Evolutionary conservation across 2,113 vertebrate species (phyloP).

Genomic region (Ageneiosus marmoratus): DNA sequence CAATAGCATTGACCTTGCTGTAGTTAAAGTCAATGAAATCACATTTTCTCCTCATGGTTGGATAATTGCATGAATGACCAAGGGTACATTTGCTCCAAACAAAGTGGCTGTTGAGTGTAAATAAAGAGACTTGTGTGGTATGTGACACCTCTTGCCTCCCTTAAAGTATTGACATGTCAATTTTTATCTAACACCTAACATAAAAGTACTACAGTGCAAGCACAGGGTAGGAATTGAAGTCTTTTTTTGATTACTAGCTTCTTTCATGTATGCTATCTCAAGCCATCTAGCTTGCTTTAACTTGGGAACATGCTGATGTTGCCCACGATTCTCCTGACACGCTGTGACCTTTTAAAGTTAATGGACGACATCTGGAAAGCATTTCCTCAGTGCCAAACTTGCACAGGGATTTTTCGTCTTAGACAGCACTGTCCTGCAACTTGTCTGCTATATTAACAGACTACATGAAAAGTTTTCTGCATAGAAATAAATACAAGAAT

Average conservation of each 20-base stretch:
- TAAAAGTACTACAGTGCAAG: not conserved
- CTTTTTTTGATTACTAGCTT: not conserved
- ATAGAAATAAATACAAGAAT: not conserved
- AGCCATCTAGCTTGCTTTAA: not conserved
- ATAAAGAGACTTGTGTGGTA: not conserved
- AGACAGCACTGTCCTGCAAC: not conserved
- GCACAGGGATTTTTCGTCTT: conserved; percentile 27
- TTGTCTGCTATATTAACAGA: not conserved
- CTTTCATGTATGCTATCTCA: not conserved
- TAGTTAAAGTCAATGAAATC: not conserved
- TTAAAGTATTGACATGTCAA: not conserved
- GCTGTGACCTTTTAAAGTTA: conserved; percentile 39
- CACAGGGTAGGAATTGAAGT: not conserved
- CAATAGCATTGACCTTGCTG: not conserved
- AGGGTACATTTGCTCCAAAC: not conserved
- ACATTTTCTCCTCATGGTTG: not conserved
- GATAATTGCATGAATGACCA: not conserved
- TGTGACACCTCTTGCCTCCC: not conserved
- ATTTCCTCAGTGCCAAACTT: conserved; percentile 35
- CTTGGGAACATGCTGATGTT: not conserved
- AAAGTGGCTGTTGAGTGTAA: not conserved
- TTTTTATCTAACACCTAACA: not conserved
- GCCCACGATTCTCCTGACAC: conserved; percentile 7
- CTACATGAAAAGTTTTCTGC: not conserved
- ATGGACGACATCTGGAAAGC: conserved; percentile 53